A percentile compares a stretch with the other conserved stretches of the same genome.
These are phyloP conservation scores for Plebejus melissa DNA, from an alignment of 2,888 invertebrate genomes.

Conservation along the genomic window DNA sequence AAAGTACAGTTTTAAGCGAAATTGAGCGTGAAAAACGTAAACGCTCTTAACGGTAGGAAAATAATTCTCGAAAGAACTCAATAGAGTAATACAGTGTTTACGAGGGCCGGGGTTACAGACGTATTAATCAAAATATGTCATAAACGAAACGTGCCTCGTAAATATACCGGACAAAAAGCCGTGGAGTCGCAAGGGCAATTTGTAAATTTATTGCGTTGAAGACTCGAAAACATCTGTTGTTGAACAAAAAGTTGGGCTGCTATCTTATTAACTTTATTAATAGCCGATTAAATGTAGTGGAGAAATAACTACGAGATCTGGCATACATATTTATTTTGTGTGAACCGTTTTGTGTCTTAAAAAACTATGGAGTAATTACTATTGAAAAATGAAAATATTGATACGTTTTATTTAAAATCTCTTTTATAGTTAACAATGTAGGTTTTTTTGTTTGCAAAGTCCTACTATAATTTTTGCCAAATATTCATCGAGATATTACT, in stretches of 20 bases:
- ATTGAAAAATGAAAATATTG: too few species aligned
- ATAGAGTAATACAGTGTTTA: slow-evolving; percentile 47
- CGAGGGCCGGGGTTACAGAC: slow-evolving; percentile 43
- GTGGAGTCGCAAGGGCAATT: slow-evolving; percentile 43
- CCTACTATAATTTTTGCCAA: neutral
- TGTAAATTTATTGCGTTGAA: slow-evolving; percentile 39
- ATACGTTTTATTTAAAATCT: too few species aligned
- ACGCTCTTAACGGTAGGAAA: neutral
- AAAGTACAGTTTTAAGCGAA: too few species aligned
- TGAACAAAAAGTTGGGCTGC: slow-evolving; percentile 36
- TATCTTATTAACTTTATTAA: slow-evolving; percentile 18
- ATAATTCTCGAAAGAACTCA: slow-evolving; percentile 13
- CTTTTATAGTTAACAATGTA: too few species aligned
- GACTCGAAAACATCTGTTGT: slow-evolving; percentile 50
- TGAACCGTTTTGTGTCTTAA: too few species aligned
- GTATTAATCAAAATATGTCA: slow-evolving; percentile 65
- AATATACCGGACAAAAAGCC: slow-evolving; percentile 61
- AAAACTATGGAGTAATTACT: too few species aligned
- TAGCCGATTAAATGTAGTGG: neutral
- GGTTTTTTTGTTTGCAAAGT: neutral
- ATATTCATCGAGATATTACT: neutral
- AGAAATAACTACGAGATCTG: neutral
- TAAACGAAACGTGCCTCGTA: slow-evolving; percentile 67
- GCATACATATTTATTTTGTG: too few species aligned
- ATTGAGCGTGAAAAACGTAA: too few species aligned